phyloP scores from a whole-genome alignment of 2,113 vertebrate species.

The Microtus pennsylvanicus region DNA sequence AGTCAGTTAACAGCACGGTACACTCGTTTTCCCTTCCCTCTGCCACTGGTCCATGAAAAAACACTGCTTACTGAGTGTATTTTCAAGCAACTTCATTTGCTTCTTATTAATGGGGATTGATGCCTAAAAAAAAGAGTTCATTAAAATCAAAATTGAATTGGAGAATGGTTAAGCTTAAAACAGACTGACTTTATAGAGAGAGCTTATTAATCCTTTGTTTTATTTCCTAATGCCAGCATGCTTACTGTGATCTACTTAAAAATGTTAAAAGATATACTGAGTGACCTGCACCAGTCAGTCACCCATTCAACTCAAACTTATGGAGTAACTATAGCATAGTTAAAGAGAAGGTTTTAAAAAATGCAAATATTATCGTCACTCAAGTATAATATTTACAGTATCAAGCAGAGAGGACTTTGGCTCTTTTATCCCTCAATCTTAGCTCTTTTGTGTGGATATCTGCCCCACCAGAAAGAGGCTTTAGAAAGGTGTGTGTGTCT shows the following conservation, averaged over 20 bases:
- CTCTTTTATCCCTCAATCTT: background rate
- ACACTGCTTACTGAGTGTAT: conserved; percentile 13
- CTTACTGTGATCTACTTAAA: background rate
- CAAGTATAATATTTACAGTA: background rate
- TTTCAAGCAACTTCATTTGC: conserved; percentile 71
- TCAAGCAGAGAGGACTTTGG: background rate
- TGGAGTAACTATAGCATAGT: background rate
- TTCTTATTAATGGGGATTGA: conserved; percentile 56
- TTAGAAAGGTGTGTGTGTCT: background rate
- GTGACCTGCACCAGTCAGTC: background rate
- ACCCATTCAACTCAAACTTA: background rate
- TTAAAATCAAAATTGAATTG: conserved; percentile 25
- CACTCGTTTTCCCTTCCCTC: conserved; percentile 44
- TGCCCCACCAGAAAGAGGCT: background rate
- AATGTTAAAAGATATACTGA: background rate
- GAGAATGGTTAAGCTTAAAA: conserved; percentile 35
- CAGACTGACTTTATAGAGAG: background rate
- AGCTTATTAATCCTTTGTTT: background rate
- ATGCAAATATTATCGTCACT: background rate
- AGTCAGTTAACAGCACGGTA: conserved; percentile 43
- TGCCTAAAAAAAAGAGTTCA: conserved; percentile 12
- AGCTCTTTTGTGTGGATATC: background rate
- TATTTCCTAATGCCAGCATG: background rate
- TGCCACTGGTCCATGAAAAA: conserved; percentile 58
- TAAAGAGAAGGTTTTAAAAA: background rate